A percentile compares a stretch with the other conserved stretches of the same genome.
Evolutionary conservation across 2,888 invertebrate species (phyloP).

Genomic region (Cremastinae sp.): DNA sequence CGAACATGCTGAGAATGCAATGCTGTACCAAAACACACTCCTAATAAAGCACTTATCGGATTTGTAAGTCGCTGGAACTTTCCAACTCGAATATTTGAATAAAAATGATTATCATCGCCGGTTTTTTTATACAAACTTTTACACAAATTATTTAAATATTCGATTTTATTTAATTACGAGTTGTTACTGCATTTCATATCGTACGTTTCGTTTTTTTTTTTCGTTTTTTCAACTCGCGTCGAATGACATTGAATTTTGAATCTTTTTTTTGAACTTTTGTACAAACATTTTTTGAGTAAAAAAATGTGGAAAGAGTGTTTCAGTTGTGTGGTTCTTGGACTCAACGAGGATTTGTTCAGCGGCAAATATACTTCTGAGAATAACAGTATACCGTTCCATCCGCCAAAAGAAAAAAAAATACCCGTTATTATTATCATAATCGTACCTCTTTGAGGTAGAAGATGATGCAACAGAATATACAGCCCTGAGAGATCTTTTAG

Average conservation of each 20-base stretch:
- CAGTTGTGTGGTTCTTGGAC: background rate
- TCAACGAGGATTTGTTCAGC: constrained; percentile 18
- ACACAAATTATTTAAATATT: too few species aligned
- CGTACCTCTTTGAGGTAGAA: constrained; percentile 14
- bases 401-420: constrained; percentile 12
- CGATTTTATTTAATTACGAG: too few species aligned
- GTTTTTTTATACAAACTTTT: background rate
- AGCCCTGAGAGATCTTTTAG: constrained; percentile 20
- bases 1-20: constrained; percentile 30
- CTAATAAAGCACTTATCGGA: constrained; percentile 46
- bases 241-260: too few species aligned
- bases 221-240: too few species aligned
- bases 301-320: background rate
- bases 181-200: too few species aligned
- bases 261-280: background rate
- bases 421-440: constrained; percentile 43
- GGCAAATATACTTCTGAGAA: constrained; percentile 11
- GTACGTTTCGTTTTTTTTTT: too few species aligned
- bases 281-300: background rate
- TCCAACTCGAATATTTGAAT: constrained; percentile 5
- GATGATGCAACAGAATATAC: constrained; percentile 24
- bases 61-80: constrained; percentile 11
- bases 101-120: background rate
- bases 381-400: constrained; percentile 38
- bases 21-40: constrained; percentile 36